Evolutionary conservation across 35 echinoderm and acorn worm species (phyloP).

Genomic region (Ophiothrix spiculata): DNA sequence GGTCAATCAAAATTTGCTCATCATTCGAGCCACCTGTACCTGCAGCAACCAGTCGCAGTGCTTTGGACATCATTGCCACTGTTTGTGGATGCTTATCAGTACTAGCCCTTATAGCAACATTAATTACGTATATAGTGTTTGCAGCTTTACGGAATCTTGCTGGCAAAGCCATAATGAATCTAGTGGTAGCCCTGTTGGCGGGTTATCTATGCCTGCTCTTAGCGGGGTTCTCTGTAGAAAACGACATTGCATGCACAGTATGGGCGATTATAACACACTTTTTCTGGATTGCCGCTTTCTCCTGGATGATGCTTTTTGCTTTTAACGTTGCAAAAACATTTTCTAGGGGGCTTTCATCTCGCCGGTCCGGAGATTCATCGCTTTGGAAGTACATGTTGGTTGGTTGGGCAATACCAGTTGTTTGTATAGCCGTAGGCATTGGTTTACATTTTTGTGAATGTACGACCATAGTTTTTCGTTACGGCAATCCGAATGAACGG

Average conservation of each 20-base stretch:
- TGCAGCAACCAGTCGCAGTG: neutral
- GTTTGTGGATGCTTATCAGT: constrained; percentile 15
- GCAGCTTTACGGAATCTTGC: constrained; percentile 11
- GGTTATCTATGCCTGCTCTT: constrained; percentile 9
- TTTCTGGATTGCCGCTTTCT: constrained; percentile 34
- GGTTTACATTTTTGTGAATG: constrained; percentile 33
- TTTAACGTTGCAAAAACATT: constrained; percentile 27
- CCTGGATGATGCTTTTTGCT: constrained; percentile 41
- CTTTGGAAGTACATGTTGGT: neutral
- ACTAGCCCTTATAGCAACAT: neutral
- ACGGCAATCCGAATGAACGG: neutral
- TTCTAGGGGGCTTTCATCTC: neutral
- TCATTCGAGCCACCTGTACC: neutral
- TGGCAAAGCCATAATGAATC: constrained; percentile 22
- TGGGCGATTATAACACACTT: constrained; percentile 23
- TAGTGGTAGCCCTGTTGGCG: constrained; percentile 17
- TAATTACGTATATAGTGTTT: constrained; percentile 29
- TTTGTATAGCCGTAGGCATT: constrained; percentile 18
- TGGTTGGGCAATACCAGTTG: constrained; percentile 13
- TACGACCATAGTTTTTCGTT: neutral
- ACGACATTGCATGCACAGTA: neutral
- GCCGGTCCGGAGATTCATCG: too few species aligned
- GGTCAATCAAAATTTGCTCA: neutral
- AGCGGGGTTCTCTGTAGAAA: neutral
- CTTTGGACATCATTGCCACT: neutral